These are phyloP conservation scores for Nerophis ophidion DNA, from an alignment of 2,113 vertebrate species.

Conservation along the genomic window DNA sequence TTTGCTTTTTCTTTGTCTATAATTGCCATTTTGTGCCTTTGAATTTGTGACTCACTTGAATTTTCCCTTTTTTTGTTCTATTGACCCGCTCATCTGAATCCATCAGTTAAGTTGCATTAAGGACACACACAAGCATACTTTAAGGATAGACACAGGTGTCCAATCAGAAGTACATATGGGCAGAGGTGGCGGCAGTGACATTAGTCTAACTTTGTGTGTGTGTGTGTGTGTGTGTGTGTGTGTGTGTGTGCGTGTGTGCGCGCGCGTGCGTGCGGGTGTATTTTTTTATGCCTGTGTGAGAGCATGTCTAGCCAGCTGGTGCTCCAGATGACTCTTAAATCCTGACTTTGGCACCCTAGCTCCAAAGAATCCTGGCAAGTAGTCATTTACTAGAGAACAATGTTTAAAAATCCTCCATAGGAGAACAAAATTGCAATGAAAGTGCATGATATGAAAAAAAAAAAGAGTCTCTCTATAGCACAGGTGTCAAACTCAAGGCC, in stretches of 20 bases:
- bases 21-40: not conserved
- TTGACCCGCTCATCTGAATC: not conserved
- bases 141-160: not conserved
- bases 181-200: constrained; percentile 3
- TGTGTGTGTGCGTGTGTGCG: constrained; percentile 8
- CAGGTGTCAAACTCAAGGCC: too few species aligned
- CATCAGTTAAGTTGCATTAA: not conserved
- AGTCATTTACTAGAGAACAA: not conserved
- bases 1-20: not conserved
- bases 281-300: constrained; percentile 6
- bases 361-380: constrained; percentile 15
- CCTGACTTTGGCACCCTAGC: constrained; percentile 17
- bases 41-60: not conserved
- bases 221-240: constrained; percentile 1
- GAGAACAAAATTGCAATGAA: too few species aligned
- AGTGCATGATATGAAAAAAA: too few species aligned
- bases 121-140: not conserved
- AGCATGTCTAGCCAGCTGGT: constrained; percentile 27
- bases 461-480: too few species aligned
- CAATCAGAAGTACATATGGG: constrained; percentile 19
- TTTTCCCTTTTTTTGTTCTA: not conserved
- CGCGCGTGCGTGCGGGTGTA: constrained; percentile 19
- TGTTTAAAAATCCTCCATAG: too few species aligned
- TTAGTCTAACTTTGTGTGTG: constrained; percentile 4
- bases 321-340: constrained; percentile 38